Evolutionary conservation across 2,797 vertebrate species (phyloP), one percentile per base, ranked within the genome.

Genomic region (Acanthurus tractus): DNA sequence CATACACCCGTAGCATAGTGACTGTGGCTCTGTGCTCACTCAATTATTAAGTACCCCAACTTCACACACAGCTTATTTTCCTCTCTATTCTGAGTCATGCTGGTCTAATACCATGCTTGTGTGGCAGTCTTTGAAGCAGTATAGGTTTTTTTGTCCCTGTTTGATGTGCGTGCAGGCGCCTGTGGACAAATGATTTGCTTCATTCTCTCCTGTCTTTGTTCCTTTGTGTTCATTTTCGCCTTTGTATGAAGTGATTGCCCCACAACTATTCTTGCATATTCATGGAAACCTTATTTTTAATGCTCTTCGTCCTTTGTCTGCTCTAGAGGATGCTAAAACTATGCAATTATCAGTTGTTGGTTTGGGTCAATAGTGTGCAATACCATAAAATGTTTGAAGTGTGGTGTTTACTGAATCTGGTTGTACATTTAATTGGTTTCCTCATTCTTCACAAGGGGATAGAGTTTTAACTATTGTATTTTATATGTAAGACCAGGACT

Each of bases 121-220:
- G 82, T 81, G 65, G 75, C 56, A 48, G 59, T 61, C 92, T 93
- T 93, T 93, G 89, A 93, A 93, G 89, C 78, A 70, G 67, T 74
- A 81, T 40, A 64, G 61, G 20, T 79, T 79, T 78, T 77, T 86
- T 73, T 83, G 70, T 85, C 53, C 53, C 23, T 72, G 79, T 91
- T 92, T 92, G 83, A 92, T 92, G 86, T 90, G 74, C 25, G 3
- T 70, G 66, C 74, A 72, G 79, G 63, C 40, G 86, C 85, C 92
- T 90, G 84, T 90, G 81, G 91, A 91, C 87, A 90, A 83, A 87
- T 79, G 74, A 88, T 90, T 88, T 3, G 52, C 74, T 89, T 86
- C 63, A 59, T 83, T 83, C 71, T 63, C 46, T 67, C 14, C 52
- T 23, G 53, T 69, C 86, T 91, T 88, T 91, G 81, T 91, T 88